Evolutionary conservation across 1,140 invertebrate genomes (phyloP).

Genomic region (Drosophila ercepeae): DNA sequence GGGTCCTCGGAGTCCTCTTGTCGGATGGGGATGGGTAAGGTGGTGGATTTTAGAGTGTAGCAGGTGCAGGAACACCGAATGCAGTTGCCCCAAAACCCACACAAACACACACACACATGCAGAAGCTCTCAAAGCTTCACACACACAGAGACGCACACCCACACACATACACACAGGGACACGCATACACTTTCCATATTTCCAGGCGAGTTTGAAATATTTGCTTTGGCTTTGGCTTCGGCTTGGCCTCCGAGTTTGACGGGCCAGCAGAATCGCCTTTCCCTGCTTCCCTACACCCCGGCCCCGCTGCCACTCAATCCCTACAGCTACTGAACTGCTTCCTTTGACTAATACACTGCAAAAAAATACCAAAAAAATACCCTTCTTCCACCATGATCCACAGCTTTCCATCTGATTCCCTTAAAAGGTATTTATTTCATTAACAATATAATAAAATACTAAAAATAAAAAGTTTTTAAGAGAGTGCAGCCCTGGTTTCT

Average conservation of each 20-base stretch:
- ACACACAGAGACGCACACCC: constrained; percentile 10
- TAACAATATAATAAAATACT: too few species aligned
- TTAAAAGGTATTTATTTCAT: too few species aligned
- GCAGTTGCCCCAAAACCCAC: constrained; percentile 31
- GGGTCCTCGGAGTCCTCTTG: too few species aligned
- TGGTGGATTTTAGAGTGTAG: constrained; percentile 36
- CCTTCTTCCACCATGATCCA: too few species aligned
- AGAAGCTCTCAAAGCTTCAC: constrained; percentile 18
- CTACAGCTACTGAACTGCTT: background rate
- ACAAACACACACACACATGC: constrained; percentile 17
- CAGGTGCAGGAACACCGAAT: constrained; percentile 46
- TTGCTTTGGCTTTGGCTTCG: constrained; percentile 27
- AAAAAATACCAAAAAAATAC: background rate
- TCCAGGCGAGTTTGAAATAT: constrained; percentile 72
- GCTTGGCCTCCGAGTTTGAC: constrained; percentile 10
- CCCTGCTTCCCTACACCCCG: background rate
- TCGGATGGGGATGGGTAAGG: background rate
- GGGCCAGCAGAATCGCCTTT: constrained; percentile 7
- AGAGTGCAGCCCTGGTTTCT: background rate
- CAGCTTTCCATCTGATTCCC: too few species aligned
- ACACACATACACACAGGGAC: constrained; percentile 12
- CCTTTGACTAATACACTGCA: background rate
- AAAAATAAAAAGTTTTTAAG: background rate
- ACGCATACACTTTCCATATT: constrained; percentile 65
- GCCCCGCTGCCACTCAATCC: too few species aligned